phyloP scores from a whole-genome alignment of 2,113 vertebrate genomes.

The Pantherophis guttatus region DNA sequence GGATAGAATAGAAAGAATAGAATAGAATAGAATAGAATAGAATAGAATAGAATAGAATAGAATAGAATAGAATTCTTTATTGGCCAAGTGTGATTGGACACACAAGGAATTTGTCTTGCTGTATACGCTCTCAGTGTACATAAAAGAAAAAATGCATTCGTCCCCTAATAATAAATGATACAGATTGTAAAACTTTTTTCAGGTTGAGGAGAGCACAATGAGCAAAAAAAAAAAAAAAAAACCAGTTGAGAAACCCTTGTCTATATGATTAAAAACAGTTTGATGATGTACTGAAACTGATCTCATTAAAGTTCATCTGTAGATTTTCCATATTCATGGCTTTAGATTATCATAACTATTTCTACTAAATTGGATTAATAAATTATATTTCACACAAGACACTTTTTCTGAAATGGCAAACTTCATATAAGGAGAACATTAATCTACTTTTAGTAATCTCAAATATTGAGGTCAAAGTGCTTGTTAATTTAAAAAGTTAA shows the following conservation, averaged over 20 bases:
- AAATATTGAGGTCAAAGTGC: not conserved
- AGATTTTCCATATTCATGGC: not conserved
- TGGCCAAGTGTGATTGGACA: too few relatives aligned
- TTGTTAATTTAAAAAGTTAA: not conserved
- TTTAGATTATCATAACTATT: not conserved
- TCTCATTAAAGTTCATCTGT: not conserved
- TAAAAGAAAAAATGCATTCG: too few relatives aligned
- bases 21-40: too few relatives aligned
- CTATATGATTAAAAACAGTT: not conserved
- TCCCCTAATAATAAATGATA: not conserved
- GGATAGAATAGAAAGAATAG: too few relatives aligned
- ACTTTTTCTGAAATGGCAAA: not conserved
- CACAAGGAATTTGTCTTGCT: too few relatives aligned
- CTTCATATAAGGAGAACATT: not conserved
- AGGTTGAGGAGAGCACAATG: not conserved
- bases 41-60: too few relatives aligned
- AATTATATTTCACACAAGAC: not conserved
- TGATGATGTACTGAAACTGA: not conserved
- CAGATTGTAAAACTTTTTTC: not conserved
- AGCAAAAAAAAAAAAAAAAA: not conserved
- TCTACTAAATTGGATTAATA: not conserved
- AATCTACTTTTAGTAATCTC: not conserved
- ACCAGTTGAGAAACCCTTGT: not conserved
- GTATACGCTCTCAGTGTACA: too few relatives aligned
- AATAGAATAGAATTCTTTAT: too few relatives aligned